Evolutionary conservation across 2,113 vertebrate species (phyloP).

Genomic region (Orientallactaga bullata): DNA sequence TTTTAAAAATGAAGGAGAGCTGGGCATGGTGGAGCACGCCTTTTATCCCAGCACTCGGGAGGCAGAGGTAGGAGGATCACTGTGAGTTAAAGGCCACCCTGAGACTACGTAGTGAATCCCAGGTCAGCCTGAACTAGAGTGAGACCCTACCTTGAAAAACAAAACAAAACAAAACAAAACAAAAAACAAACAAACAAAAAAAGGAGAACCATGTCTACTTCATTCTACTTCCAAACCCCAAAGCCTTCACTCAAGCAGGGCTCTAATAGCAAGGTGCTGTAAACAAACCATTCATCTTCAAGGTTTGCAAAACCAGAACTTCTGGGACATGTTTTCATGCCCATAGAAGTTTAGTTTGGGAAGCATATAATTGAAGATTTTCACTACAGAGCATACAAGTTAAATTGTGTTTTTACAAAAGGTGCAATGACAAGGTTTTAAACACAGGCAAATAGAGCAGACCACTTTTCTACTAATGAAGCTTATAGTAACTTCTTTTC

Average conservation of each 20-base stretch:
- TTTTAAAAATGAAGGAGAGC: constrained; percentile 78
- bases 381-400: constrained; percentile 10
- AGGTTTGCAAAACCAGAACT: constrained; percentile 31
- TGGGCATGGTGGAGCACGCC: too few species aligned
- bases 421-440: background rate
- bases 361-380: constrained; percentile 1
- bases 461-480: background rate
- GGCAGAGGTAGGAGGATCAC: too few species aligned
- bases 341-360: constrained; percentile 32
- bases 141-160: too few species aligned
- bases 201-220: constrained; percentile 19
- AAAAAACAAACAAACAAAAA: too few species aligned
- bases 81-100: too few species aligned
- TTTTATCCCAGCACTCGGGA: too few species aligned
- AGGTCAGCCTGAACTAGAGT: too few species aligned
- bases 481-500: background rate
- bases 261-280: background rate
- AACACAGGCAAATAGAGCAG: background rate
- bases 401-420: constrained; percentile 34
- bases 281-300: background rate
- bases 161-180: too few species aligned
- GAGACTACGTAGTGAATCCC: too few species aligned
- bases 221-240: background rate
- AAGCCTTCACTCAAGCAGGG: constrained; percentile 55
- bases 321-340: background rate